Conservation (phyloP, 2,888 invertebrate species). For the Nephrotoma guestfalica region DNA sequence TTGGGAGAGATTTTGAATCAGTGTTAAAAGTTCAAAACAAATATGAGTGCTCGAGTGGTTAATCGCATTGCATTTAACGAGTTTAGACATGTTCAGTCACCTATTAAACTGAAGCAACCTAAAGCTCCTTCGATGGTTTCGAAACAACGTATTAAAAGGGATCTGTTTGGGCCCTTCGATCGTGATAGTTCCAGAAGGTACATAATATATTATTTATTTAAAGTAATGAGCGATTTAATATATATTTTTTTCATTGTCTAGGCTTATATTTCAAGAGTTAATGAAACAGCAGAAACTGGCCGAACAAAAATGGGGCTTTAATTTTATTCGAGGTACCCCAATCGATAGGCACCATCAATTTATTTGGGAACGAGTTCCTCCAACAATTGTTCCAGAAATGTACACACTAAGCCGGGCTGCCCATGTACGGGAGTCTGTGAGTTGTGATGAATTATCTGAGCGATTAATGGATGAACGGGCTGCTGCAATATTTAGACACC, state of each 20-base stretch:
- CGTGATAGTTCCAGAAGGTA: conserved; percentile 24
- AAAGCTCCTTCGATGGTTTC: conserved; percentile 22
- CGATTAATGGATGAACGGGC: conserved; percentile 25
- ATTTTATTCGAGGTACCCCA: conserved; percentile 28
- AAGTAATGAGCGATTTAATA: not conserved
- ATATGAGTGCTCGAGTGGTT: conserved; percentile 24
- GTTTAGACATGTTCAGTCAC: conserved; percentile 23
- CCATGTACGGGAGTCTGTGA: conserved; percentile 22
- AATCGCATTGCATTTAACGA: conserved; percentile 24
- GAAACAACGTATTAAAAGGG: conserved; percentile 26
- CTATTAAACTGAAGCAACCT: conserved; percentile 17
- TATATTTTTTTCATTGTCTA: conserved; percentile 11
- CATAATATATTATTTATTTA: conserved; percentile 15
- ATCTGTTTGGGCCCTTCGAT: conserved; percentile 26
- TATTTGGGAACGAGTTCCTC: conserved; percentile 29
- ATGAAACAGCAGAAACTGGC: conserved; percentile 40
- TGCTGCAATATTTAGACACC: conserved; percentile 19
- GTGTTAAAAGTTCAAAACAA: conserved; percentile 1
- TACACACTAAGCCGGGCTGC: conserved; percentile 31
- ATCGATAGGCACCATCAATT: conserved; percentile 20
- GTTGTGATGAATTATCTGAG: conserved; percentile 12
- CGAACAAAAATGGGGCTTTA: conserved; percentile 38
- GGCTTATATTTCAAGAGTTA: conserved; percentile 23
- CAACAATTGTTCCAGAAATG: conserved; percentile 26
- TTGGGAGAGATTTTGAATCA: not conserved